Base-by-base conservation (phyloP, 1,140 invertebrate genomes). In the Neodiprion fabricii region DNA sequence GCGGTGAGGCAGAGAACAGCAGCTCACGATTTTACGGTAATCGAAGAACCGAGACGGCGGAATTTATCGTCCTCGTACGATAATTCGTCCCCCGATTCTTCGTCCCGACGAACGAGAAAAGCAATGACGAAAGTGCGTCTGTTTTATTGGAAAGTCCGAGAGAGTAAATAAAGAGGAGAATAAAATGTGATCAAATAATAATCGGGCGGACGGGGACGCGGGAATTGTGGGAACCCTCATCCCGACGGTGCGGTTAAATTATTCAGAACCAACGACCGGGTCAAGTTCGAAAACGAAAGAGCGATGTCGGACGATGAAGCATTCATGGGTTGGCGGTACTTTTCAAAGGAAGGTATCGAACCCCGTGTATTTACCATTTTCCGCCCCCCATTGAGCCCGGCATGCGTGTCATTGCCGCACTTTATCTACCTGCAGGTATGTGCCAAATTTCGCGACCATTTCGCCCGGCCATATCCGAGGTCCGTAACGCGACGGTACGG, bases 251-350 rank as follows among this genome's bases (percentile, higher is more conserved):
- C n/a, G 11, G 11, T 61, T 61, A 14, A 61, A 9, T 61, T 61
- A 61, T 61, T 61, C n/a, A 61, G 28, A 40, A 40, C 5, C 11
- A 61, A 61, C 11, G n/a, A 61, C 53, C 53, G 11, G 53, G 53
- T 61, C n/a, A 61, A 61, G 53, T 9, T 61, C 53, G 53, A 61
- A 61, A 61, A 61, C 53, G 53, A 61, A 61, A 61, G 53, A 61
- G 53, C 53, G 11, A 61, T 61, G 53, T 61, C 8, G 53, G n/a
- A 17, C 53, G 53, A 61, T 61, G 11, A 61, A 61, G 3, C 11
- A 61, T 61, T 61, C 53, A 61, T 61, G 53, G 53, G 9, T 5
- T 61, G n/a, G 28, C 53, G n/a, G 53, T 61, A 61, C 53, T 61
- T 61, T 61, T 61, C 53, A 61, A 12, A 40, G 11, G 53, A 61